Evolutionary conservation across 2,888 invertebrate species (phyloP).

Genomic region (Drosophila paracracens): DNA sequence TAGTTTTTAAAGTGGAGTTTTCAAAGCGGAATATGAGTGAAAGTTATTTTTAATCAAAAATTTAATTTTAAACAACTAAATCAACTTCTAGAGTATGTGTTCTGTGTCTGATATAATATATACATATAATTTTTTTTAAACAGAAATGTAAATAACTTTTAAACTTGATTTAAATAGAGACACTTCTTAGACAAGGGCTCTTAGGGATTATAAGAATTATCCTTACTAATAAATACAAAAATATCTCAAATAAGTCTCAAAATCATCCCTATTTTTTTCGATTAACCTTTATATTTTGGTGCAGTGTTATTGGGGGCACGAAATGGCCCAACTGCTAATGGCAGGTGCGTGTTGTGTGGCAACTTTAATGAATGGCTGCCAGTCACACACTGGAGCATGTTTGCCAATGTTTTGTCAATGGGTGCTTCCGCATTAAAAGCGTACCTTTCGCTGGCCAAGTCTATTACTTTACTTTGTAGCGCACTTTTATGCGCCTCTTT

Average conservation of each 20-base stretch:
- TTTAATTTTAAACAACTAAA: neutral
- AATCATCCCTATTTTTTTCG: neutral
- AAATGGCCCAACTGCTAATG: neutral
- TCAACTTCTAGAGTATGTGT: neutral
- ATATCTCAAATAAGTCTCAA: too few relatives aligned
- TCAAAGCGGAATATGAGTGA: neutral
- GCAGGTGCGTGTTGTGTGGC: constrained; percentile 27
- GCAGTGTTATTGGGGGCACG: neutral
- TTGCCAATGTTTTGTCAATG: constrained; percentile 64
- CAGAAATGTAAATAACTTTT: accelerated
- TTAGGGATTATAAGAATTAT: neutral
- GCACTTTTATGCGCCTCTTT: constrained; percentile 60
- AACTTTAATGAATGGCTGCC: constrained; percentile 57
- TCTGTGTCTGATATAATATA: neutral
- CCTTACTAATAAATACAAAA: neutral
- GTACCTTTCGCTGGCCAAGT: constrained; percentile 17
- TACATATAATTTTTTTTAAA: neutral
- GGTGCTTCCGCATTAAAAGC: constrained; percentile 43
- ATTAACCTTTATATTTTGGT: constrained; percentile 1
- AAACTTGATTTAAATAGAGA: neutral
- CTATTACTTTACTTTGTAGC: constrained; percentile 52
- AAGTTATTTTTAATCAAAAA: neutral
- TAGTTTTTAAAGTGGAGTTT: neutral
- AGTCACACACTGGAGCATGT: constrained; percentile 59
- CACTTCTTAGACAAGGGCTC: neutral